Base-by-base conservation (phyloP, 2,888 invertebrate species). In the Belgica antarctica region DNA sequence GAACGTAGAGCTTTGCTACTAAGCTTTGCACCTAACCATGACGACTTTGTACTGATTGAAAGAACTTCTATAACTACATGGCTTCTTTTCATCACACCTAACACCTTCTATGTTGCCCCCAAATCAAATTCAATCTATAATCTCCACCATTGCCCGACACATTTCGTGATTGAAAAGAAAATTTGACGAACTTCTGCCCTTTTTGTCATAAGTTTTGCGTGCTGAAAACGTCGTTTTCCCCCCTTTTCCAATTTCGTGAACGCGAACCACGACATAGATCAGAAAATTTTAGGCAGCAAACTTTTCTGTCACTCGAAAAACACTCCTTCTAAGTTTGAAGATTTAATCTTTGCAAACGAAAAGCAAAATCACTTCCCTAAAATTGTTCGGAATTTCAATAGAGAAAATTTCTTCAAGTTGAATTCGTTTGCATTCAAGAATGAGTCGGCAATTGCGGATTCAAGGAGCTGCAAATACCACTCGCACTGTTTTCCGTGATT, bases 141-240 rank as follows among this genome's bases (percentile, higher is more conserved):
- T n/a, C n/a, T 10, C 41, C 4, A 2, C 41, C n/a, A n/a, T n/a
- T n/a, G n/a, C 34, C 52, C 17, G 8, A 19, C 52, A 52, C 52
- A 22, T 22, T 52, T 52, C 52, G 52, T 52, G 52, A 52, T 52
- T 52, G 52, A 52, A 52, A 8, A 22, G 3, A 22, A 52, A 52
- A 22, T 22, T 52, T 52, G 41, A 41, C 12, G 41, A 41, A 41
- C 41, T 52, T 52, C 52, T 22, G 17, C 22, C 52, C 52, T 52
- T 52, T 52, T 52, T 52, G 22, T n/a, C 4, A 17, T 17, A 52
- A 52, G 52, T 61, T 61, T n/a, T 10, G 27, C 61, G 28, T 15
- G n/a, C n/a, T 61, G 3, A 25, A 61, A 27, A 28, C 15, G 24
- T 61, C 25, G 22, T 12, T 61, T 61, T 61, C 25, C 61, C 28